Evolutionary conservation across 1,140 invertebrate species (phyloP).

Genomic region (Drosophila pseudoananassae): DNA sequence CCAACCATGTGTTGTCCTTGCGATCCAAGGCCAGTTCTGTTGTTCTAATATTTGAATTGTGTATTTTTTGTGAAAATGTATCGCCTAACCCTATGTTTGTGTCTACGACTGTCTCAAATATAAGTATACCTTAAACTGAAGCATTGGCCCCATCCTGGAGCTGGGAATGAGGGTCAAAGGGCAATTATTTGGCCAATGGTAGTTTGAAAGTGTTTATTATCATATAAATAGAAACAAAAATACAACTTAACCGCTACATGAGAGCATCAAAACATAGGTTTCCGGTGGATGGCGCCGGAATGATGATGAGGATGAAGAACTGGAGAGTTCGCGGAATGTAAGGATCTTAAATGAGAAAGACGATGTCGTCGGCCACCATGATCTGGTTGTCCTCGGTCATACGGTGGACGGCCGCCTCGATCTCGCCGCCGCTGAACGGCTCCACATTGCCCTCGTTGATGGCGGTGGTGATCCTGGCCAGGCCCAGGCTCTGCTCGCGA

Average conservation of each 20-base stretch:
- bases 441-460: constrained; percentile 87
- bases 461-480: constrained; percentile 86
- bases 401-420: constrained; percentile 90
- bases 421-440: constrained; percentile 89
- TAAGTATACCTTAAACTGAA: constrained; percentile 16
- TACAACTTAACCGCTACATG: constrained; percentile 35
- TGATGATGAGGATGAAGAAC: background rate
- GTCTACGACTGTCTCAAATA: constrained; percentile 38
- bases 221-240: constrained; percentile 33
- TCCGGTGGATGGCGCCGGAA: background rate
- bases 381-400: constrained; percentile 97
- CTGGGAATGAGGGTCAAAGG: background rate
- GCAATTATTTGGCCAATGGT: background rate
- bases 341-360: constrained; percentile 91
- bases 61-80: constrained; percentile 7
- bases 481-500: constrained; percentile 88
- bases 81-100: constrained; percentile 5
- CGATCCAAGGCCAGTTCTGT: constrained; percentile 16
- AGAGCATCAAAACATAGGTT: background rate
- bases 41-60: background rate
- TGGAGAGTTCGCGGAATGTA: background rate
- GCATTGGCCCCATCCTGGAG: background rate
- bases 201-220: constrained; percentile 31
- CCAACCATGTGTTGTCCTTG: background rate
- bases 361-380: constrained; percentile 94